Evolutionary conservation across 2,113 vertebrate genomes (phyloP).

Genomic region (Ceratotherium simum): DNA sequence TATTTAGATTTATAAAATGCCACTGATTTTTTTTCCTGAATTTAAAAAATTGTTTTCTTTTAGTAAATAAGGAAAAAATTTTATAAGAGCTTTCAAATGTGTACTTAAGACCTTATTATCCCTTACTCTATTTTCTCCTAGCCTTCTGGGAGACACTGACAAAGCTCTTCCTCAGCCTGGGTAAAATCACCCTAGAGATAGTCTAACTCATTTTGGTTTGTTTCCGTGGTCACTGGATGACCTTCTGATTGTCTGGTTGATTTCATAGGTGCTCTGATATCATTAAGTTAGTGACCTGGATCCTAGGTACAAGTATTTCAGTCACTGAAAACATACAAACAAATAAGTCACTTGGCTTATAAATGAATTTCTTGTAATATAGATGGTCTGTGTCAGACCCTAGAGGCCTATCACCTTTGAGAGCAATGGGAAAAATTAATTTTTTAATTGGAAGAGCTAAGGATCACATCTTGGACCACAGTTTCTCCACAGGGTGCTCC

Average conservation of each 20-base stretch:
- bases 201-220: constrained; percentile 1
- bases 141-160: not conserved
- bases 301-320: not conserved
- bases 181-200: not conserved
- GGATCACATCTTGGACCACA: not conserved
- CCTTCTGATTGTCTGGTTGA: not conserved
- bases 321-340: constrained; percentile 5
- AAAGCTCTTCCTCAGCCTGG: not conserved
- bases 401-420: not conserved
- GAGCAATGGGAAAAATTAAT: constrained; percentile 26
- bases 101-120: not conserved
- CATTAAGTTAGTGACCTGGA: not conserved
- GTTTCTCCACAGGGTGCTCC: not conserved
- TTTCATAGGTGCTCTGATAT: constrained; percentile 24
- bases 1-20: constrained; percentile 38
- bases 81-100: not conserved
- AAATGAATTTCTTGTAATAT: constrained; percentile 11
- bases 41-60: constrained; percentile 24
- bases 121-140: not conserved
- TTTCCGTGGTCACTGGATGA: not conserved
- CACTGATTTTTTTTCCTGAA: not conserved
- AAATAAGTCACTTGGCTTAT: not conserved
- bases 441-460: constrained; percentile 1
- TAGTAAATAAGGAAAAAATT: constrained; percentile 18
- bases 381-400: not conserved